Base-by-base conservation (phyloP, 1,140 invertebrate species). In the Drosophila mauritiana region DNA sequence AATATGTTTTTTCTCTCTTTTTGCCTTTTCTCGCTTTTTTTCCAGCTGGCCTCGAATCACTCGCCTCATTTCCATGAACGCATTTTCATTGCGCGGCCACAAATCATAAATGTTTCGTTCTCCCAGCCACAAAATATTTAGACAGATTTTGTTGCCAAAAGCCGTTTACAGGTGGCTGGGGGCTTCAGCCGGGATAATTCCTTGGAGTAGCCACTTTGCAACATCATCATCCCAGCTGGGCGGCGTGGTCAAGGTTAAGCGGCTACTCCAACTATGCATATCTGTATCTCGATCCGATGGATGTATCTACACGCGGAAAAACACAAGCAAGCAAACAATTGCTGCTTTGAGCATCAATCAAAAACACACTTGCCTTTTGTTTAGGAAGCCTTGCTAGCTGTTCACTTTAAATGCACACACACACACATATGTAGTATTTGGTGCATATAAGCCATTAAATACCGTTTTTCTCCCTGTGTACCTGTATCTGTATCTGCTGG, bases 221-320 rank as follows among this genome's bases (percentile, higher is more conserved):
- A 61, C 62, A 81, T 84, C 80, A 84, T 86, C 75, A 67, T 82
- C 75, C 64, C 82, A 82, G 74, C 78, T 78, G 80, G 77, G 81
- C 82, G 72, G 77, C 75, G 67, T 88, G 83, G 84, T 88, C 84
- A 88, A 88, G 84, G 84, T 84, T 88, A 88, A 62, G 67, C 51
- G 58, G 51, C 49, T 75, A 34, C 68, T 70, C 57, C 48, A 42
- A 59, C 49, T 36, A 65, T 55, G 63, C 59, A 48, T 51, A 68
- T 46, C 55, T 76, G 15, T 40, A 63, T 40, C 31, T 75, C 53
- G 40, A 36, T 45, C 57, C 63, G 52, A 22, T 39, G 25, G 25
- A 31, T 56, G 45, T 51, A 69, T 56, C 43, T 67, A 10, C 46
- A 48, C 22, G 42, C 15, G 20, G 20, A 12, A 20, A 45, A 45